Conservation (phyloP, 64 coral and sea anemone genomes). For the Astreopora myriophthalma region DNA sequence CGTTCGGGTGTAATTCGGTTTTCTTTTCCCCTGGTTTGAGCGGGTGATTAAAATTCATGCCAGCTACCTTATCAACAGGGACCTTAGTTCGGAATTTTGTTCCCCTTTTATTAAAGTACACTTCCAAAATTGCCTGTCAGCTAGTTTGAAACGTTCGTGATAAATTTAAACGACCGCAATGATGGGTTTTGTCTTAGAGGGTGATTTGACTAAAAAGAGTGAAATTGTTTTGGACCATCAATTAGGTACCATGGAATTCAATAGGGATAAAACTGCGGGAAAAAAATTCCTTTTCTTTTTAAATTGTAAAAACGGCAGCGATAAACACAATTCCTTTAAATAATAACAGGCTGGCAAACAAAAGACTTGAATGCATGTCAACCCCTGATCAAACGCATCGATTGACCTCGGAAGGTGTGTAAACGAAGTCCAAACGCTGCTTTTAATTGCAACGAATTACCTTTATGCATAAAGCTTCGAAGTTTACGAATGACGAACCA, state of each 20-base stretch:
- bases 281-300: conserved; percentile 14
- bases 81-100: conserved; percentile 84
- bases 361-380: conserved; percentile 81
- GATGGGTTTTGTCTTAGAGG: conserved; percentile 28
- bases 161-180: conserved; percentile 25
- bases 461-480: conserved; percentile 88
- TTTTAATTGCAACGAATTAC: conserved; percentile 89
- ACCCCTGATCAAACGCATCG: conserved; percentile 83
- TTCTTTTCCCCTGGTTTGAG: neutral
- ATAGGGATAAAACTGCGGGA: neutral
- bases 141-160: neutral
- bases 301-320: neutral
- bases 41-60: conserved; percentile 1
- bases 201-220: neutral
- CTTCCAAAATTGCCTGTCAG: conserved; percentile 85
- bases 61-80: conserved; percentile 77
- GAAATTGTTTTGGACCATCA: neutral
- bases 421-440: conserved; percentile 43
- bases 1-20: neutral
- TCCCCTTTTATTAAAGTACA: conserved; percentile 77
- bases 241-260: conserved; percentile 5
- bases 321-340: conserved; percentile 43
- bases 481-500: conserved; percentile 62
- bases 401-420: conserved; percentile 96
- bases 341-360: conserved; percentile 72